phyloP scores from a whole-genome alignment of 2,113 vertebrate genomes.

The Heterotilapia buettikoferi region DNA sequence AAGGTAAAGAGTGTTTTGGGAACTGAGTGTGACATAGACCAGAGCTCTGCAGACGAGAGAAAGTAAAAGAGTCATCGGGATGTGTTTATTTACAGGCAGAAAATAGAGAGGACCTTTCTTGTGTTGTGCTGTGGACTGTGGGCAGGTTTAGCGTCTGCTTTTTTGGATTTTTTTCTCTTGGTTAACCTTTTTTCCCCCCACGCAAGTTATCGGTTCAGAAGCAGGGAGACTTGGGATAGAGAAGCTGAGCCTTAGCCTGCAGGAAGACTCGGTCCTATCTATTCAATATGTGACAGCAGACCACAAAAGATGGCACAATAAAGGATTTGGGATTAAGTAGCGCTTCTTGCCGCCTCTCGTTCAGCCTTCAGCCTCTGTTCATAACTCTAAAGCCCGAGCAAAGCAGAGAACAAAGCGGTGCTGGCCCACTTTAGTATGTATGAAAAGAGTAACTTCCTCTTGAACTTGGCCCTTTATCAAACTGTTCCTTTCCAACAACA shows the following conservation, averaged over 20 bases:
- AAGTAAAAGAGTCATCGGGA: constrained; percentile 30
- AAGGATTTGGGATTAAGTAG: constrained; percentile 62
- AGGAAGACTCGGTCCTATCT: constrained; percentile 57
- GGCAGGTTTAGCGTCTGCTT: constrained; percentile 2
- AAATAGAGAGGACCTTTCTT: constrained; percentile 30
- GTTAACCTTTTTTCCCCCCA: background rate
- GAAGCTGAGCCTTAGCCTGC: constrained; percentile 50
- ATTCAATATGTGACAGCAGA: constrained; percentile 39
- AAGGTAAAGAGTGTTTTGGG: constrained; percentile 75
- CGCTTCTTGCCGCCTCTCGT: constrained; percentile 28
- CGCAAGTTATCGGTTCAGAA: constrained; percentile 43
- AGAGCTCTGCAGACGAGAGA: constrained; percentile 62
- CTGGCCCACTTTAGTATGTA: constrained; percentile 47
- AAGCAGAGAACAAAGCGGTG: constrained; percentile 43
- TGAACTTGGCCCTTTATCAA: constrained; percentile 40
- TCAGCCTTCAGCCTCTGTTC: constrained; percentile 40
- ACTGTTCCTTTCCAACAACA: constrained; percentile 9
- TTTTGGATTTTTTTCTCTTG: background rate
- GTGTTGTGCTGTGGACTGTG: background rate
- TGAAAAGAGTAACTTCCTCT: constrained; percentile 60
- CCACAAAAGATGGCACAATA: constrained; percentile 65
- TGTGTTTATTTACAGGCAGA: constrained; percentile 53
- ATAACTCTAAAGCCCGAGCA: constrained; percentile 39
- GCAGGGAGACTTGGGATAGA: constrained; percentile 37
- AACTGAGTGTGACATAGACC: constrained; percentile 77